Conservation (phyloP, 2,888 invertebrate genomes). For the Eurois occulta region DNA sequence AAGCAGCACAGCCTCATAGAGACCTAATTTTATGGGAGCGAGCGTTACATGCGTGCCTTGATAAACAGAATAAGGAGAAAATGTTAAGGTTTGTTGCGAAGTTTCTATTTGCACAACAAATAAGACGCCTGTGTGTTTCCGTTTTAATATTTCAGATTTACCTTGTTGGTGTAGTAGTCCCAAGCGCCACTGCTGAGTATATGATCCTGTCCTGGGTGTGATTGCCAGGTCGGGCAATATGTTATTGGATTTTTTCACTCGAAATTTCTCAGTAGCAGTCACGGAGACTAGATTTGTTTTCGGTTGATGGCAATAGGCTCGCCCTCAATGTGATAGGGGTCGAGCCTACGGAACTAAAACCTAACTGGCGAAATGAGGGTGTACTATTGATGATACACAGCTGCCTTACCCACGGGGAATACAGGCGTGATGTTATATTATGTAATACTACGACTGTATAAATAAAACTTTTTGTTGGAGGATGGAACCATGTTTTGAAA, state of each 20-base stretch:
- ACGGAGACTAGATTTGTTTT: too few relatives aligned
- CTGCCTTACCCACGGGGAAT: neutral
- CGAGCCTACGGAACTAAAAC: too few relatives aligned
- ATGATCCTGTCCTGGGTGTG: too few relatives aligned
- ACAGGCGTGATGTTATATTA: too few relatives aligned
- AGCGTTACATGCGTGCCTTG: conserved; percentile 32
- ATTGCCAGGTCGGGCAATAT: neutral
- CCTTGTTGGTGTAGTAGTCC: neutral
- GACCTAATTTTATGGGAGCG: conserved; percentile 47
- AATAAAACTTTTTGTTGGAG: neutral
- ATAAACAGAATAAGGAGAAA: conserved; percentile 40
- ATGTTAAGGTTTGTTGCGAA: conserved; percentile 16
- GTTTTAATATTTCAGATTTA: neutral
- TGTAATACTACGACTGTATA: neutral
- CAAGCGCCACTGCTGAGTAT: too few relatives aligned
- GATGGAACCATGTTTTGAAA: neutral
- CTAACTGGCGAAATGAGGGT: too few relatives aligned
- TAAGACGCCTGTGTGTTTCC: neutral
- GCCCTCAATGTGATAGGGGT: too few relatives aligned
- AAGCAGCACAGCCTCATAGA: conserved; percentile 38
- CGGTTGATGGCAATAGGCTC: too few relatives aligned
- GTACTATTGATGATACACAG: neutral
- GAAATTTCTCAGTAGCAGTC: too few relatives aligned
- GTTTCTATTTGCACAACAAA: conserved; percentile 24
- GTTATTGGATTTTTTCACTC: too few relatives aligned